Percentiles rank a stretch among this genome's conserved stretches.
These are phyloP conservation scores for Phengaris alcon DNA, from an alignment of 2,888 invertebrate species.

Conservation along the genomic window DNA sequence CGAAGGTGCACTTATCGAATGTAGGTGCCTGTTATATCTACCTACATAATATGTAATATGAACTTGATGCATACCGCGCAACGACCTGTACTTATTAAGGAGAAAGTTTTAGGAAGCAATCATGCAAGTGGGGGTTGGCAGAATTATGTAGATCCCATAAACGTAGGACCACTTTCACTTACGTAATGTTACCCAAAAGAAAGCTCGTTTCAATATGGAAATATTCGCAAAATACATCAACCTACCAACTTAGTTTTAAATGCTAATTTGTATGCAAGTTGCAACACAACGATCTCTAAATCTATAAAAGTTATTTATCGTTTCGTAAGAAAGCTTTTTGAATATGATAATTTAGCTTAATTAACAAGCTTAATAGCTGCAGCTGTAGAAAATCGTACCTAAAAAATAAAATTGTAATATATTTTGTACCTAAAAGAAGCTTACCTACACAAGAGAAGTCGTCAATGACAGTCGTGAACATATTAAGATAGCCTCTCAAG, in stretches of 20 bases:
- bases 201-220: conserved; percentile 12
- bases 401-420: no score
- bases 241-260: background rate
- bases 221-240: background rate
- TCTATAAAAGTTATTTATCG: background rate
- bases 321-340: no score
- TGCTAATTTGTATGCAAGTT: conserved; percentile 10
- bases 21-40: background rate
- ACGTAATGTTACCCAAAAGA: conserved; percentile 18
- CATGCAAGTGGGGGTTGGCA: conserved; percentile 7
- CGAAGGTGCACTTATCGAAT: background rate
- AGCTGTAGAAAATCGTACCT: no score
- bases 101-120: conserved; percentile 20
- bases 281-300: background rate
- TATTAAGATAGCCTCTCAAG: background rate
- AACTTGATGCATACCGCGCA: conserved; percentile 7
- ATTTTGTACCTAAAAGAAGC: no score
- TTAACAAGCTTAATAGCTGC: no score
- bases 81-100: conserved; percentile 19
- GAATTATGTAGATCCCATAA: conserved; percentile 23
- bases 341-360: no score
- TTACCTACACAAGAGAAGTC: conserved; percentile 5
- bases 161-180: conserved; percentile 28
- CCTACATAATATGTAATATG: background rate
- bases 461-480: background rate